Percentiles rank a stretch among this genome's conserved stretches.
phyloP scores from a whole-genome alignment of 2,888 invertebrate species.

The Falcaria lacertinaria region DNA sequence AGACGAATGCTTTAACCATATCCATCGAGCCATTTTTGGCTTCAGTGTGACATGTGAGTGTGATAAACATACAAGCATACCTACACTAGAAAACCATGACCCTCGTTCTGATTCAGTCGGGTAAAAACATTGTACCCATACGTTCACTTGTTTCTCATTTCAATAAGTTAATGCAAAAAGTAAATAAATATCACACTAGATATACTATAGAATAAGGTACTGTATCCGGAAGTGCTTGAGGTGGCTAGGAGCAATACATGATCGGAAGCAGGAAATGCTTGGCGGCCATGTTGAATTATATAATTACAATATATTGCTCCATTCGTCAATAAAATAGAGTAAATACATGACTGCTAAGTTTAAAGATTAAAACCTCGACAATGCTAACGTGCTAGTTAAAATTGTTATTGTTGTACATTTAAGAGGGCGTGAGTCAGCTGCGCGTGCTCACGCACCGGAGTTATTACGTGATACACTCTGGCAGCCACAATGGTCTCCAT shows the following conservation, averaged over 20 bases:
- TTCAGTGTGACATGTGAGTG: no score
- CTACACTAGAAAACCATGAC: no score
- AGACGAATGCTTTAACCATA: no score
- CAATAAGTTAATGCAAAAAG: no score
- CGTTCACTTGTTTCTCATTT: no score
- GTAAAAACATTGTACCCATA: no score
- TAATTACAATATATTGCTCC: constrained; percentile 20
- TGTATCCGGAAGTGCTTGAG: constrained; percentile 34
- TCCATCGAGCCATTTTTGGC: no score
- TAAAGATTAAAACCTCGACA: constrained; percentile 43
- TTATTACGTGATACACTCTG: background rate
- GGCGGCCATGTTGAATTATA: constrained; percentile 30
- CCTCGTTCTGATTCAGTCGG: no score
- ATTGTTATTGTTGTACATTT: constrained; percentile 32
- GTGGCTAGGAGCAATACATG: constrained; percentile 4
- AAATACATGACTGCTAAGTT: constrained; percentile 34
- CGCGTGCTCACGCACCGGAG: constrained; percentile 9
- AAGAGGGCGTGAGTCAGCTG: constrained; percentile 30
- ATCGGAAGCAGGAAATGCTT: constrained; percentile 44
- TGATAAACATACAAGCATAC: no score
- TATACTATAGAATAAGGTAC: constrained; percentile 11
- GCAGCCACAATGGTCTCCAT: constrained; percentile 7
- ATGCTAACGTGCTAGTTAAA: constrained; percentile 24
- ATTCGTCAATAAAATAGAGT: constrained; percentile 24
- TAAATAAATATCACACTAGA: no score